Percentiles rank a stretch among this genome's conserved stretches.
Conservation (phyloP, 2,888 invertebrate species). For the Hypena proboscidalis region DNA sequence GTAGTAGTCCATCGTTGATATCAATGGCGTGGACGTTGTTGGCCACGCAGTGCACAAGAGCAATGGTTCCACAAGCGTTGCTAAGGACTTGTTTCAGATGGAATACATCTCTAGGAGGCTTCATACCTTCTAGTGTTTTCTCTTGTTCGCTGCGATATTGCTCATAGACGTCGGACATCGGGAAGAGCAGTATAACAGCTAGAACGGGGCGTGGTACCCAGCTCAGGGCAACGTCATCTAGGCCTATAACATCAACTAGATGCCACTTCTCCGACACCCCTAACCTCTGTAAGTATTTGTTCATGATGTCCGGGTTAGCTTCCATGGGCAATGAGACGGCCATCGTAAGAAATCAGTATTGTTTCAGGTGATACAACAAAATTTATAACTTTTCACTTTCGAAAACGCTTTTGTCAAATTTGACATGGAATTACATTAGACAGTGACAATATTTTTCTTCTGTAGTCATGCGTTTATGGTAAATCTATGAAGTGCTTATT, state of each 20-base stretch:
- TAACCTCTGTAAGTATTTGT: conserved; percentile 89
- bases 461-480: too few species aligned
- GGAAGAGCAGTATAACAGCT: conserved; percentile 95
- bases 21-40: conserved; percentile 93
- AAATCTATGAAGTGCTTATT: too few species aligned
- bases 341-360: conserved; percentile 43
- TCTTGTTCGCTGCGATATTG: conserved; percentile 87
- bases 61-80: conserved; percentile 98
- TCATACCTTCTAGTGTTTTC: conserved; percentile 84
- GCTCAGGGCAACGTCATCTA: conserved; percentile 93
- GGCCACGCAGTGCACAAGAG: conserved; percentile 96
- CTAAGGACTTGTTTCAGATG: conserved; percentile 95
- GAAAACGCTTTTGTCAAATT: too few species aligned
- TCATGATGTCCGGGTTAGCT: conserved; percentile 86
- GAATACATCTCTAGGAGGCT: conserved; percentile 88
- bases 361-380: background rate
- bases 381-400: too few species aligned
- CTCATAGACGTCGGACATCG: conserved; percentile 91
- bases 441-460: too few species aligned
- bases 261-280: conserved; percentile 93
- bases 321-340: conserved; percentile 75
- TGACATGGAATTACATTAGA: too few species aligned
- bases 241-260: conserved; percentile 95
- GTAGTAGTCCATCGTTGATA: conserved; percentile 88
- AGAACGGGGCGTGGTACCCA: conserved; percentile 94